Base-by-base conservation (phyloP, 2,888 invertebrate species). In the Troides oblongomaculatus region DNA sequence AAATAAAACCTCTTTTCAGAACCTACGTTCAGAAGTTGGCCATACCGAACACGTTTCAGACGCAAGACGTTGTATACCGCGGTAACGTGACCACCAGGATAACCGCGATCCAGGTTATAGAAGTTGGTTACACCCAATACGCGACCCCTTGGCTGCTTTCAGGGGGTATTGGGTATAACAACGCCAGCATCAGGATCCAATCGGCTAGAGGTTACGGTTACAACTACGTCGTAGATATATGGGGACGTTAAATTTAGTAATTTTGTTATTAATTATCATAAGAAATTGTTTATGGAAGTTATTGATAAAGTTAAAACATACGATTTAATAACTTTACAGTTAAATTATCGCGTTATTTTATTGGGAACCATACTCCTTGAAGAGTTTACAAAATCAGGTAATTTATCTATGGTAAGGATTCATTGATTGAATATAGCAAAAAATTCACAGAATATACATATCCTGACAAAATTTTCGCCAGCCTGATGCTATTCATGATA, bases 161-260 rank as follows among this genome's bases (percentile, higher is more conserved):
- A 0, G 81, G 74, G 30, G 89, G 90, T 0, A 53, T 87, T 0
- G 82, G 83, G 0, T 72, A 74, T 39, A 84, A 75, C 69, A 84
- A 85, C 25, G 86, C 79, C 0, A 87, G 87, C 0, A 70, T 90
- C 1, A 76, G 89, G 23, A 78, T 86, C 5, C 83, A 86, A 18
- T 81, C 88, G 0, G 76, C 80, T 0, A 78, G 81, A 1, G 86
- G 90, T 0, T 84, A 82, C 25, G 90, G 90, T 0, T 91, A 84
- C 67, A 82, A 90, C 71, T 90, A 88, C 70, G 71, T 78, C 0
- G 72, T 90, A 2, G 85, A 86, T 10, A 77, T 90, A 61, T 90
- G 85, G 84, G 89, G 89, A 36, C 84, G 69, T 50, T 69, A 69
- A 61, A 30, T 56, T 63, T 53, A 12, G 6, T 53, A 53, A 53